Evolutionary conservation across 2,113 vertebrate species (phyloP).

Genomic region (Microcebus tavaratra): DNA sequence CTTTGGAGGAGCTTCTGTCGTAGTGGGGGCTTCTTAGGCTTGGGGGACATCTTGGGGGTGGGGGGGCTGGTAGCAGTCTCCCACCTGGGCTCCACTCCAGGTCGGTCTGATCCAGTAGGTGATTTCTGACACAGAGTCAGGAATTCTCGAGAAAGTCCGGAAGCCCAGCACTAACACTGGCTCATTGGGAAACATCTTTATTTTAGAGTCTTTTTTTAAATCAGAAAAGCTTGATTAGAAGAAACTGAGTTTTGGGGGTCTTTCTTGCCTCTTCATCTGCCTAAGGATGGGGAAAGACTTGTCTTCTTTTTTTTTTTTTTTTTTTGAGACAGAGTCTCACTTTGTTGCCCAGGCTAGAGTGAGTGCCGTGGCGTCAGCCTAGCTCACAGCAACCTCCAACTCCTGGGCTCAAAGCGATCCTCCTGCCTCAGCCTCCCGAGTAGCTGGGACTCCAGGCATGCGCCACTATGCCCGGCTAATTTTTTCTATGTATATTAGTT

Average conservation of each 20-base stretch:
- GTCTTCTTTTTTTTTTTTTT: background rate
- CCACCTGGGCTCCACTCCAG: accelerated
- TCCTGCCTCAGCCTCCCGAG: too few species aligned
- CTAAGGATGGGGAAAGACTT: background rate
- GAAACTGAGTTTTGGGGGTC: background rate
- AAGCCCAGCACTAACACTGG: background rate
- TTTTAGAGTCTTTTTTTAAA: constrained; percentile 4
- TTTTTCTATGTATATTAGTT: too few species aligned
- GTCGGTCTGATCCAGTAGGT: background rate
- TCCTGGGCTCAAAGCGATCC: too few species aligned
- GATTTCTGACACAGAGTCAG: background rate
- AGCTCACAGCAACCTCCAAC: too few species aligned
- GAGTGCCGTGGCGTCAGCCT: too few species aligned
- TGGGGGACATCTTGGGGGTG: background rate
- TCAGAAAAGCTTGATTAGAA: background rate
- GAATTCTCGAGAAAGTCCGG: background rate
- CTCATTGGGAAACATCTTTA: background rate
- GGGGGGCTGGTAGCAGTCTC: background rate
- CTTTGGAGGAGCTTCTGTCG: background rate
- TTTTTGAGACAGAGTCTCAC: too few species aligned
- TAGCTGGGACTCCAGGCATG: too few species aligned
- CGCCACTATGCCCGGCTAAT: too few species aligned
- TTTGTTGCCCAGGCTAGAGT: too few species aligned
- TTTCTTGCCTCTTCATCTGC: background rate
- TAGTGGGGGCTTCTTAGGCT: too few species aligned